Percentiles rank a stretch among this genome's conserved stretches.
phyloP scores from a whole-genome alignment of 53 echinoderm and acorn worm genomes.

The Zoroaster sp. region DNA sequence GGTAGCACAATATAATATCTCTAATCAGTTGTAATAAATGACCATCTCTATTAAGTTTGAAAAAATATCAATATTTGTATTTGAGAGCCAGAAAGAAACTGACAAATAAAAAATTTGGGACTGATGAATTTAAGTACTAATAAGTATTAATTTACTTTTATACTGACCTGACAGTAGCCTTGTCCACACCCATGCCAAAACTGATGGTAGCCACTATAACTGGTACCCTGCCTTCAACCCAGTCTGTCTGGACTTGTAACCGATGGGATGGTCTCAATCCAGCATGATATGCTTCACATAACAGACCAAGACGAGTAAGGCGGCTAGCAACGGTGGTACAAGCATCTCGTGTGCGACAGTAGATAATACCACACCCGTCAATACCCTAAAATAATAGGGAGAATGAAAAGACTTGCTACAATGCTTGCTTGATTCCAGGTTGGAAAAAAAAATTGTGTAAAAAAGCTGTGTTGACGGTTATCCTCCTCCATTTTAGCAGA shows the following conservation, averaged over 20 bases:
- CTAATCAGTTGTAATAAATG: too few relatives aligned
- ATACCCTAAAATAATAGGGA: constrained; percentile 17
- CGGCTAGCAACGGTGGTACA: constrained; percentile 77
- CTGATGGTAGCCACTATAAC: constrained; percentile 99
- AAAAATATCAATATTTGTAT: too few relatives aligned
- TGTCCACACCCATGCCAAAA: constrained; percentile 99
- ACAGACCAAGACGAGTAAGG: constrained; percentile 69
- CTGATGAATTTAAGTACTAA: too few relatives aligned
- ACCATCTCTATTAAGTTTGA: too few relatives aligned
- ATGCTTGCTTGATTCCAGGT: too few relatives aligned
- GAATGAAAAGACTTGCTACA: not conserved
- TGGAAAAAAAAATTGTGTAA: too few relatives aligned
- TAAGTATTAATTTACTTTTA: too few relatives aligned
- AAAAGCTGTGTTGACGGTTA: too few relatives aligned
- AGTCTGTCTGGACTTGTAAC: constrained; percentile 82
- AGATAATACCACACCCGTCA: constrained; percentile 91
- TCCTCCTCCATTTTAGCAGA: too few relatives aligned
- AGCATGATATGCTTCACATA: constrained; percentile 83
- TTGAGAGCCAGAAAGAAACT: too few relatives aligned
- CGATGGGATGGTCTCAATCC: constrained; percentile 80
- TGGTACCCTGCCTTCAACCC: constrained; percentile 89
- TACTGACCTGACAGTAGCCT: constrained; percentile 88
- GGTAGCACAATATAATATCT: too few relatives aligned
- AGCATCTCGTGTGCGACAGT: constrained; percentile 85
- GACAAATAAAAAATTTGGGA: too few relatives aligned